These are phyloP conservation scores for Trogon melanurus DNA, from an alignment of 2,113 vertebrate genomes.

Conservation along the genomic window DNA sequence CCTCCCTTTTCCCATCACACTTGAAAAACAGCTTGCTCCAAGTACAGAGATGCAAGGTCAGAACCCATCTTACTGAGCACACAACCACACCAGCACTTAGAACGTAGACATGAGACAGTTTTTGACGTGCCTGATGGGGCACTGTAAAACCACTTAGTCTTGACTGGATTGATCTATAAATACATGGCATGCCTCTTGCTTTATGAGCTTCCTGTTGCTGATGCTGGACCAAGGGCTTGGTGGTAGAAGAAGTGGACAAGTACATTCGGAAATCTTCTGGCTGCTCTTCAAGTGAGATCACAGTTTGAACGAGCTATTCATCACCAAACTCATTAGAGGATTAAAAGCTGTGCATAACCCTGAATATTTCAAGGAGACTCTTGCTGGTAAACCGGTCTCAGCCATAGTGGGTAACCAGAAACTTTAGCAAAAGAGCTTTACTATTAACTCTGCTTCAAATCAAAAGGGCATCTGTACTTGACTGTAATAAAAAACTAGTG, in stretches of 20 bases:
- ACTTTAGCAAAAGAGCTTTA: neutral
- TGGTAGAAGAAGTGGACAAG: neutral
- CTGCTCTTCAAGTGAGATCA: neutral
- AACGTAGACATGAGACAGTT: rapidly evolving
- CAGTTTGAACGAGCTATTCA: neutral
- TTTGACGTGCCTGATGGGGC: rapidly evolving
- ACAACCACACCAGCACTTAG: neutral
- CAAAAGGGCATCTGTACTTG: constrained; percentile 16
- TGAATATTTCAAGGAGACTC: neutral
- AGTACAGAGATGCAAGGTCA: neutral
- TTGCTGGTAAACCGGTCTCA: constrained; percentile 29
- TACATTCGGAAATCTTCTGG: neutral
- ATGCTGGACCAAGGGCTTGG: neutral
- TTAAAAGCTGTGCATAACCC: constrained; percentile 32
- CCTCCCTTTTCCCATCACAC: neutral
- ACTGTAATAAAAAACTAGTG: neutral
- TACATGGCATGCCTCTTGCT: neutral
- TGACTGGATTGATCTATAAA: neutral
- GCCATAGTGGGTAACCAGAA: neutral
- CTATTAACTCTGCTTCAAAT: neutral
- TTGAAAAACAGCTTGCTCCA: neutral
- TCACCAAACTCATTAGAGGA: neutral
- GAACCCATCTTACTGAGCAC: neutral
- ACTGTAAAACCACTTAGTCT: neutral
- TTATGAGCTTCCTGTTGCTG: neutral